phyloP scores from a whole-genome alignment of 2,113 vertebrate genomes.

The Hippocampus guttulatus region DNA sequence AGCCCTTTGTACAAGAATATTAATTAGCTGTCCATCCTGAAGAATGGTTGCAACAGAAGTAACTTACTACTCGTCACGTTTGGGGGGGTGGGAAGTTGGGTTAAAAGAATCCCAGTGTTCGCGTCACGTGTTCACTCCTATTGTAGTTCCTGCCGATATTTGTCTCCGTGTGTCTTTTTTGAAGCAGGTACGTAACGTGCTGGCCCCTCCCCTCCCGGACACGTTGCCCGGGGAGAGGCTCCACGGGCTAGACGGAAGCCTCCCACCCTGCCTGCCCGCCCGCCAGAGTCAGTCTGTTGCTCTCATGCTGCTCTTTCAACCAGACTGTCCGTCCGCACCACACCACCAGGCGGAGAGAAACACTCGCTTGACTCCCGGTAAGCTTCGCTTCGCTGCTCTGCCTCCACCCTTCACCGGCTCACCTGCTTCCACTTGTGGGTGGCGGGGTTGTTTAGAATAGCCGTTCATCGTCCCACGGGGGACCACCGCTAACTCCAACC shows the following conservation, averaged over 20 bases:
- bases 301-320: neutral
- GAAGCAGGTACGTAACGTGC: neutral
- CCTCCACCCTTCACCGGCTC: neutral
- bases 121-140: too few relatives aligned
- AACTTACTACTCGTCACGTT: neutral
- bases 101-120: neutral
- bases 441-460: neutral
- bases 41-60: neutral
- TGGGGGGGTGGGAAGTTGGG: neutral
- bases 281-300: neutral
- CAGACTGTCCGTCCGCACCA: neutral
- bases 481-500: neutral
- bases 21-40: neutral
- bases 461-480: neutral
- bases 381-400: slow-evolving; percentile 18
- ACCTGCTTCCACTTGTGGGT: neutral
- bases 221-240: slow-evolving; percentile 52
- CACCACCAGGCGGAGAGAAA: neutral
- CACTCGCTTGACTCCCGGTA: slow-evolving; percentile 19
- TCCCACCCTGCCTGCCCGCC: neutral
- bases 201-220: slow-evolving; percentile 43
- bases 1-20: neutral
- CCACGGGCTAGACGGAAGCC: slow-evolving; percentile 29
- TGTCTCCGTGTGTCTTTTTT: neutral
- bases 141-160: too few relatives aligned